Base-by-base conservation (phyloP, 2,888 invertebrate genomes). In the Eupithecia abbreviata region DNA sequence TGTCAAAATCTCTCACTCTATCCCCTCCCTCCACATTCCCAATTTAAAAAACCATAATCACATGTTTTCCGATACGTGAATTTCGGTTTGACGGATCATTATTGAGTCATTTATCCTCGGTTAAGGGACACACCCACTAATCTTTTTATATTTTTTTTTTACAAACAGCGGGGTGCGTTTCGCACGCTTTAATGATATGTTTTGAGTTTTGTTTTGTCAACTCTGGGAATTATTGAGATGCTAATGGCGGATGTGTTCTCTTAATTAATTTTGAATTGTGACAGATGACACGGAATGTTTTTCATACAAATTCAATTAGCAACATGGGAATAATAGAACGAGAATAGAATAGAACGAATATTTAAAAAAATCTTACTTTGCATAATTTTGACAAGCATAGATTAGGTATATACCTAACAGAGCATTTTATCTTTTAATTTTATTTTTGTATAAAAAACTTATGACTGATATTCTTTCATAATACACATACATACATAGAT, bases 51-150 rank as follows among this genome's bases (percentile, higher is more conserved):
- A 84, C 85, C 86, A 87, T 93, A 93, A 94, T 93, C 91, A 90
- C 85, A 91, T 90, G 92, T 92, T 93, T 92, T 88, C 87, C 87
- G 89, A 91, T 91, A 91, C 89, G 89, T 88, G 88, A 91, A 87
- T 91, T 89, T 91, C 85, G 88, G 88, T 90, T 89, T 88, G 87
- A 76, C 72, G 74, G 87, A 90, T 90, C 90, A 92, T 93, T 92
- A 92, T 92, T 90, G 90, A 91, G 90, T 90, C 90, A 88, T 93
- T 92, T 90, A 89, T 87, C 83, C 85, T 86, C 87, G 90, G 92
- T 93, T 90, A 87, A 88, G 86, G 89, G 92, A 72, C 78, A 91
- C 94, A 92, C 93, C 93, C 85, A 92, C 91, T 83, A 84, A 84
- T 66, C 68, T 76, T 79, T 82, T 84, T 86, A 85, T 86, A 85